Conservation (phyloP, 2,888 invertebrate species). For the Drosophila paramelanica region DNA sequence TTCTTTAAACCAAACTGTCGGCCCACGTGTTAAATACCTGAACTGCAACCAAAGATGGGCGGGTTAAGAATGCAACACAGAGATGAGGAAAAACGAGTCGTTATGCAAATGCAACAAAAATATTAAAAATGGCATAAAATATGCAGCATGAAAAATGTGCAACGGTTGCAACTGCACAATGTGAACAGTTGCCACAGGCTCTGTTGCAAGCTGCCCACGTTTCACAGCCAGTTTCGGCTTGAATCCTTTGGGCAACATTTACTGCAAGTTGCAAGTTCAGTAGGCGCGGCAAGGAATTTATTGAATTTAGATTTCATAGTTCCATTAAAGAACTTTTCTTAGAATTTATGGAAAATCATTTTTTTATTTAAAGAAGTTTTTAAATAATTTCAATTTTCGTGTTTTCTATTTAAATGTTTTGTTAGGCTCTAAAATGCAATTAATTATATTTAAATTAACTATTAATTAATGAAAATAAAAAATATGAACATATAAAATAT, state of each 20-base stretch:
- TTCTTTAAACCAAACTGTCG: background rate
- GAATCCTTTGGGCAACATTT: slow-evolving; percentile 35
- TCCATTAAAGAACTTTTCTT: background rate
- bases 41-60: background rate
- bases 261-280: slow-evolving; percentile 13
- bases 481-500: too few species aligned
- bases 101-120: slow-evolving; percentile 55
- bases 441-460: too few species aligned
- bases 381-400: too few species aligned
- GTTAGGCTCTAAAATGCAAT: too few species aligned
- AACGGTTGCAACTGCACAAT: slow-evolving; percentile 52
- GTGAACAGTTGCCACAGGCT: slow-evolving; percentile 33
- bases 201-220: slow-evolving; percentile 40
- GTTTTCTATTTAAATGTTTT: too few species aligned
- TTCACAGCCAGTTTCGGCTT: background rate
- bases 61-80: background rate
- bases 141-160: slow-evolving; percentile 60
- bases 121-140: slow-evolving; percentile 64
- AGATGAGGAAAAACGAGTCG: slow-evolving; percentile 38
- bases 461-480: too few species aligned
- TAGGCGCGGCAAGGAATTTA: slow-evolving; percentile 42
- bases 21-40: slow-evolving; percentile 39
- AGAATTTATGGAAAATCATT: background rate
- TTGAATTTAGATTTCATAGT: slow-evolving; percentile 26
- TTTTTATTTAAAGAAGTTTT: too few species aligned